These are phyloP conservation scores for Phrynosoma blainvillii DNA, from an alignment of 2,113 vertebrate species.

Conservation along the genomic window DNA sequence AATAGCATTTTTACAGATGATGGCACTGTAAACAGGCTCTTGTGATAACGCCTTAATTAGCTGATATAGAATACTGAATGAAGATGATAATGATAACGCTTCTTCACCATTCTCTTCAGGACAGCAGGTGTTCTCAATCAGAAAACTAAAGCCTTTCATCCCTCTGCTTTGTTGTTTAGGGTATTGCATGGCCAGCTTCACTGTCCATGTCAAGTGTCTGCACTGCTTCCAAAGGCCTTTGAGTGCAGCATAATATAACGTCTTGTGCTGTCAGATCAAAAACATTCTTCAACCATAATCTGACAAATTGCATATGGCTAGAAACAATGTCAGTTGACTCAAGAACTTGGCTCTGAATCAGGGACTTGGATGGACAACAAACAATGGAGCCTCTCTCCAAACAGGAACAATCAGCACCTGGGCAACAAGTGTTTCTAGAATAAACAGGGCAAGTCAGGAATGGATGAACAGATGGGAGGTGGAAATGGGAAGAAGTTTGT, in stretches of 20 bases:
- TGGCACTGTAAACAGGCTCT: too few relatives aligned
- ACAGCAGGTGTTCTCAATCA: too few relatives aligned
- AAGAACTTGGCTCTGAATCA: not conserved
- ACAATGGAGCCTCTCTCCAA: not conserved
- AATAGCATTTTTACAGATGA: too few relatives aligned
- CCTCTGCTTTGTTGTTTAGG: not conserved
- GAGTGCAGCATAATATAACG: not conserved
- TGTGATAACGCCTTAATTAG: too few relatives aligned
- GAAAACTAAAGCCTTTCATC: not conserved
- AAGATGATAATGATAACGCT: too few relatives aligned
- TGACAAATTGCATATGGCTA: not conserved
- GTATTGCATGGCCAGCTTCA: not conserved
- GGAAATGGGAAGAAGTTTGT: not conserved
- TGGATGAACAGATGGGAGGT: not conserved
- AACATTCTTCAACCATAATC: slow-evolving; percentile 5
- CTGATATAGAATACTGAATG: too few relatives aligned
- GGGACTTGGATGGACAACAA: not conserved
- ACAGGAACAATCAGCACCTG: not conserved
- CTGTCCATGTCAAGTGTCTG: not conserved
- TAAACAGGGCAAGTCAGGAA: not conserved
- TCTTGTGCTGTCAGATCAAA: slow-evolving; percentile 20
- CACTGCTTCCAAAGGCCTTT: not conserved
- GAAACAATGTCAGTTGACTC: not conserved
- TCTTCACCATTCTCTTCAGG: too few relatives aligned
- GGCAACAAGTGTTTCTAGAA: slow-evolving; percentile 1